Evolutionary conservation across 2,888 invertebrate genomes (phyloP).

Genomic region (Andrena camellia): DNA sequence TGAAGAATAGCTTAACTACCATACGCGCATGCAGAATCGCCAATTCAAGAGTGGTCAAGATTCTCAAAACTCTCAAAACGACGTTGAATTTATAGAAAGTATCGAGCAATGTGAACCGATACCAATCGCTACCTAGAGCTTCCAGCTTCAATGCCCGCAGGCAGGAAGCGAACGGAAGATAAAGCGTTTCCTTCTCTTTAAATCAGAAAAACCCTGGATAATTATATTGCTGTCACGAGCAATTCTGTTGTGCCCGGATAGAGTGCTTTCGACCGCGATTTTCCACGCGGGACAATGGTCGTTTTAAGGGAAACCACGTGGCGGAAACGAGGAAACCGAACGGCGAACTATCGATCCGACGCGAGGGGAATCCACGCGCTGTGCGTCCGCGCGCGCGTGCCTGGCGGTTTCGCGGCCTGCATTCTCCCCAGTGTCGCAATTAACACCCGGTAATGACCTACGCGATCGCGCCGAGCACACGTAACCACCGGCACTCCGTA

Average conservation of each 20-base stretch:
- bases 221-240: no score
- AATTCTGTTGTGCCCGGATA: background rate
- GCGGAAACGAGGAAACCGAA: slow-evolving; percentile 9
- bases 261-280: background rate
- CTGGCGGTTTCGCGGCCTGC: slow-evolving; percentile 60
- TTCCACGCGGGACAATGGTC: background rate
- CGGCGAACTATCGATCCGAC: slow-evolving; percentile 50
- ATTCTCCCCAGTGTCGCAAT: slow-evolving; percentile 69
- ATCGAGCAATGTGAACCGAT: no score
- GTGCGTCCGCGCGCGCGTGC: slow-evolving; percentile 25
- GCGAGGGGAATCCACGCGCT: slow-evolving; percentile 32
- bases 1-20: no score
- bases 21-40: no score
- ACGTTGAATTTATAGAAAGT: no score
- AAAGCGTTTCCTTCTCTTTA: no score
- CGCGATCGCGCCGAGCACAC: slow-evolving; percentile 45
- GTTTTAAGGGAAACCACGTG: slow-evolving; percentile 4
- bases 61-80: no score
- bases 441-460: slow-evolving; percentile 70
- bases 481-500: slow-evolving; percentile 55
- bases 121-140: no score
- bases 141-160: no score
- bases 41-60: no score
- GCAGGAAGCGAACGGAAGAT: no score
- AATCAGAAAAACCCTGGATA: no score